phyloP scores from a whole-genome alignment of 2,797 vertebrate species.

The Chloroceryle amazona region DNA sequence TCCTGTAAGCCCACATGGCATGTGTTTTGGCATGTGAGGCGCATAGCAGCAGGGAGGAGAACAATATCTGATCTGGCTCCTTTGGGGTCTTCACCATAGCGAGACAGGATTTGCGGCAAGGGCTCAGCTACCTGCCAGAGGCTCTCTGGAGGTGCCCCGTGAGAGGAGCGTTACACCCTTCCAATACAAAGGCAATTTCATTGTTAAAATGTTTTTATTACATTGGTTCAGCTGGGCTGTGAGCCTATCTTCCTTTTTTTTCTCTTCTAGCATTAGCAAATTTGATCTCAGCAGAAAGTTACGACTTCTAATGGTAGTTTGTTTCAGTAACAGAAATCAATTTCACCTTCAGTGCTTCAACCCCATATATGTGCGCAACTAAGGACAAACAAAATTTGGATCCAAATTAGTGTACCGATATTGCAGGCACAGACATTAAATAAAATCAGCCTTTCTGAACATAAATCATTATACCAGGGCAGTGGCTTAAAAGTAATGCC shows the following conservation, averaged over 20 bases:
- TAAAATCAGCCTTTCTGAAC: not conserved
- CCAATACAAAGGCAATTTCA: not conserved
- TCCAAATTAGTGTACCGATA: not conserved
- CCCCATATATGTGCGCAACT: not conserved
- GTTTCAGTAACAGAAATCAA: not conserved
- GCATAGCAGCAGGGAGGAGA: not conserved
- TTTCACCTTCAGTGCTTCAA: not conserved
- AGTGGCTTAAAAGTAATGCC: not conserved
- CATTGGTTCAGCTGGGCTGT: not conserved
- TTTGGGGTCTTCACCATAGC: accelerated
- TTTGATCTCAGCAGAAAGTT: not conserved
- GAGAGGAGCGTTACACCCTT: accelerated
- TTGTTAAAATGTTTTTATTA: not conserved
- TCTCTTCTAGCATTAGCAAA: not conserved
- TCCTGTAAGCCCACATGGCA: accelerated
- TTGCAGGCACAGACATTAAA: not conserved
- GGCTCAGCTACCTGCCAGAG: not conserved
- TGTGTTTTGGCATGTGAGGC: not conserved
- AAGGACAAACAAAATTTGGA: not conserved
- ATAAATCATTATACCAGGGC: not conserved
- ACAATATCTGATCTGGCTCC: not conserved
- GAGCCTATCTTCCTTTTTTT: not conserved
- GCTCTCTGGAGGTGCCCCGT: not conserved
- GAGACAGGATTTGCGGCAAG: not conserved
- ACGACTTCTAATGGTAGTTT: not conserved